Percentiles rank a stretch among this genome's conserved stretches.
Conservation (phyloP, 2,113 vertebrate species). For the Chaetura pelagica region DNA sequence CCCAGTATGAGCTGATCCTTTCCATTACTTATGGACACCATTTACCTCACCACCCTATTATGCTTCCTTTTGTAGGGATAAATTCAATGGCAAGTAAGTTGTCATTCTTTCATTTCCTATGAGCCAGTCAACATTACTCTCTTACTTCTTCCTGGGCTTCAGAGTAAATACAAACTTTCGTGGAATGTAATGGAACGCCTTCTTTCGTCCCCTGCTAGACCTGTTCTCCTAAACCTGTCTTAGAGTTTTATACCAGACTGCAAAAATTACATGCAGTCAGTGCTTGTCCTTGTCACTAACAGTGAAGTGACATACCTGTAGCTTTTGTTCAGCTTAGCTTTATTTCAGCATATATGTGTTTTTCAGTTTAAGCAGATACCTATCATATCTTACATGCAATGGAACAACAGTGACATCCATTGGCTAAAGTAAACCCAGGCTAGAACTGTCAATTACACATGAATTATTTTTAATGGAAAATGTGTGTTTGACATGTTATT, state of each 20-base stretch:
- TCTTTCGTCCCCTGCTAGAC: neutral
- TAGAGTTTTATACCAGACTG: neutral
- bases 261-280: neutral
- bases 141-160: neutral
- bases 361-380: neutral
- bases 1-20: neutral
- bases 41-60: neutral
- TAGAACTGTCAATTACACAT: neutral
- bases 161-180: neutral
- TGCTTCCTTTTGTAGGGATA: neutral
- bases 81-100: neutral
- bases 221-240: neutral
- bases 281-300: neutral
- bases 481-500: neutral
- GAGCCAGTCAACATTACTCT: neutral
- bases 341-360: neutral
- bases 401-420: slow-evolving; percentile 73
- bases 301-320: neutral
- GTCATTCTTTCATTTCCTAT: neutral
- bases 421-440: slow-evolving; percentile 12
- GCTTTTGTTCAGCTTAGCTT: neutral
- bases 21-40: neutral
- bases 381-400: neutral
- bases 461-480: neutral
- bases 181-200: neutral